Base-by-base conservation (phyloP, 92 coral and sea anemone genomes). In the Phymanthus crucifer region DNA sequence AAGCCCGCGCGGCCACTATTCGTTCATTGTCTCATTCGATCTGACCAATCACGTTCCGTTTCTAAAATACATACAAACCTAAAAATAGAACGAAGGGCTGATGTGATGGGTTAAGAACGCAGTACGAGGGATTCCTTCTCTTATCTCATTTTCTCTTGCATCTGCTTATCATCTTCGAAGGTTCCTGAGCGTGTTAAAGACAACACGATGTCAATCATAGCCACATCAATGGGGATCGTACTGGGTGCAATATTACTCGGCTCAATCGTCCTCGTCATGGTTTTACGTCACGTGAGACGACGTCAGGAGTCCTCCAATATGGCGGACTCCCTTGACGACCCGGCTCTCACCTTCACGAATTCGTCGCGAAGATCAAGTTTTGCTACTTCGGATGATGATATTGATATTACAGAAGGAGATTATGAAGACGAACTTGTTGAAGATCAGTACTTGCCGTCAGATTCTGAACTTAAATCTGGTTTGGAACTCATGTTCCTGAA, bases 381-480 rank as follows among this genome's bases (percentile, higher is more conserved):
- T 64, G 87, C 90, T 19, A 91, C 98, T 10, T 87, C 94, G 68
- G 95, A 93, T 32, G 95, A 93, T 40, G 93, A 89, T 8, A 86
- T 81, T 32, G 98, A 95, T 18, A 78, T 92, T 16, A 89, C 94
- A 23, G 97, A 95, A 56, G 94, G 90, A 29, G 99, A 95, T 23
- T 90, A 88, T 52, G 98, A 94, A 37, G 99, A 95, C 54, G 99
- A 95, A 43, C 85, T 95, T 4, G 97, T 95, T 5, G 99, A 95
- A 58, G 99, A 95, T 54, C 95, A 93, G 48, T 95, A 93, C 40
- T 71, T 95, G 24, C 99, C 99, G 32, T 95, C 99, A 1, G 99
- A 95, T 67, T 92, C 99, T 9, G 97, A 95, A 66, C 89, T 95
- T 17, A 95, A 95, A 85, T 92, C 99, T 13, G 99, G 99, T 23